phyloP scores from a whole-genome alignment of 2,113 vertebrate genomes.

The Nyctereutes procyonoides region DNA sequence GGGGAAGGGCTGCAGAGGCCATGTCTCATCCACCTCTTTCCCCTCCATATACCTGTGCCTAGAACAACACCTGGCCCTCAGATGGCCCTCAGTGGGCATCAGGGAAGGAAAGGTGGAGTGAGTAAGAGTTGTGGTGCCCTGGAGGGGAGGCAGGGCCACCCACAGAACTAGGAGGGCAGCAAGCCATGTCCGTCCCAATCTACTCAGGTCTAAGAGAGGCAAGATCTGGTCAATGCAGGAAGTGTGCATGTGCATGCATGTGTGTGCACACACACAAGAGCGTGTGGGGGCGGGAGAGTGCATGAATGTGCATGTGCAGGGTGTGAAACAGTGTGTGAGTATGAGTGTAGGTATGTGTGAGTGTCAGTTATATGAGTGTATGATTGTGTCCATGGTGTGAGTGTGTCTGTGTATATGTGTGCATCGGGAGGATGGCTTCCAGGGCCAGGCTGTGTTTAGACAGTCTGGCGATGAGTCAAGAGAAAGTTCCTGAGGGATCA shows the following conservation, averaged over 20 bases:
- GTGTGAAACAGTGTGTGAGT: neutral
- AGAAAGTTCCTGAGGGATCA: neutral
- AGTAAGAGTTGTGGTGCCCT: neutral
- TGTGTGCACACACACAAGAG: neutral
- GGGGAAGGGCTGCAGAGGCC: neutral
- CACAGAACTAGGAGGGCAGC: neutral
- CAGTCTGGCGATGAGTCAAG: neutral
- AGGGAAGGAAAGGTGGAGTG: neutral
- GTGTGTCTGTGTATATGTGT: rapidly evolving
- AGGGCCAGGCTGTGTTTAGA: neutral
- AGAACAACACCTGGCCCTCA: neutral
- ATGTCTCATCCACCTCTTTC: neutral
- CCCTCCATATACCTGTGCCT: neutral
- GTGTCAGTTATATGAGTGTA: neutral
- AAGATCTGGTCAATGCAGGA: neutral
- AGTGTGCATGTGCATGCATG: neutral
- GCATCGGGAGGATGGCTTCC: neutral
- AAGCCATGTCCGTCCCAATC: neutral
- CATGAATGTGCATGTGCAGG: neutral
- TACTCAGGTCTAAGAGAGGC: neutral
- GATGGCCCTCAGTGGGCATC: neutral
- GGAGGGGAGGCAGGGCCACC: neutral
- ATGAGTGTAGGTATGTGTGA: neutral
- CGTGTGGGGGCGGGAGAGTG: neutral
- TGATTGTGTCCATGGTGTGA: neutral